Evolutionary conservation across 1,140 invertebrate genomes (phyloP).

Genomic region (Drosophila littoralis): DNA sequence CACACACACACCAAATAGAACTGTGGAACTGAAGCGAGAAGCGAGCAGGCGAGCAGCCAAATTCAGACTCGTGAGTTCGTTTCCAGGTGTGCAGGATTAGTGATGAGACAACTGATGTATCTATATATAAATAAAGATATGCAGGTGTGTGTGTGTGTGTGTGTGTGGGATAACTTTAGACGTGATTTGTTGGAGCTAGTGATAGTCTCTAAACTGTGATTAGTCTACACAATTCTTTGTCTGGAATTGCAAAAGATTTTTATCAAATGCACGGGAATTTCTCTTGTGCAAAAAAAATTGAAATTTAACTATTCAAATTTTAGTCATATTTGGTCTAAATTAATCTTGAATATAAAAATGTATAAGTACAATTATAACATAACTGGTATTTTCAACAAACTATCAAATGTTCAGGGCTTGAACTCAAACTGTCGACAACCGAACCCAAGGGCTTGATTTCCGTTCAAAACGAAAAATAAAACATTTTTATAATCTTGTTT

Average conservation of each 20-base stretch:
- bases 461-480: too few species aligned
- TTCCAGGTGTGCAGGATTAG: constrained; percentile 66
- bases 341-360: too few species aligned
- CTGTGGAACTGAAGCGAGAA: background rate
- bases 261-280: background rate
- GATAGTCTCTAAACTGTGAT: constrained; percentile 35
- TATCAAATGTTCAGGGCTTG: too few species aligned
- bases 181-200: constrained; percentile 29
- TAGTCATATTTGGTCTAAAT: too few species aligned
- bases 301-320: background rate
- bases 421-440: too few species aligned
- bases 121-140: background rate
- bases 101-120: constrained; percentile 53
- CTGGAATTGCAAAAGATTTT: constrained; percentile 3
- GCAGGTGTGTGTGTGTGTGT: constrained; percentile 5
- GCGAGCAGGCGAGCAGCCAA: background rate
- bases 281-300: background rate
- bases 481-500: too few species aligned
- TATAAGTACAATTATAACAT: too few species aligned
- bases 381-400: background rate
- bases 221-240: constrained; percentile 18
- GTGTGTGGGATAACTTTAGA: constrained; percentile 29
- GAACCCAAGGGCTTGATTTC: too few species aligned
- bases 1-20: constrained; percentile 20
- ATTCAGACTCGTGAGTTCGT: constrained; percentile 48